Evolutionary conservation across 2,113 vertebrate genomes (phyloP).

Genomic region (Scophthalmus maximus): DNA sequence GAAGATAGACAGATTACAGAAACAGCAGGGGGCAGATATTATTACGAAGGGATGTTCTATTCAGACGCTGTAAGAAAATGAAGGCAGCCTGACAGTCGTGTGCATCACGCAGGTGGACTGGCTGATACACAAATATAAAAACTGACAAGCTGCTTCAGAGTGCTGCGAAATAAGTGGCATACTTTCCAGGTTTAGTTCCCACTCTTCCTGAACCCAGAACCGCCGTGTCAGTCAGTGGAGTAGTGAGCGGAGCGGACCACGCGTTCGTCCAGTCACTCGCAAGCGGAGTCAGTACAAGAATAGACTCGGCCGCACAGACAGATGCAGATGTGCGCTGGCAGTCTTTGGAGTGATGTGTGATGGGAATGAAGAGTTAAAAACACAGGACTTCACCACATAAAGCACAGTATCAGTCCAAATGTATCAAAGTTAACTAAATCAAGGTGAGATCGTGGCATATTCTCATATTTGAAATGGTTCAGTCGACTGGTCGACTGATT

Average conservation of each 20-base stretch:
- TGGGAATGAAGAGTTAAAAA: conserved; percentile 1
- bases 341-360: neutral
- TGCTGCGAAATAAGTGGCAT: conserved; percentile 3
- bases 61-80: conserved; percentile 21
- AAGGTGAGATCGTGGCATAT: neutral
- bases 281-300: conserved; percentile 28
- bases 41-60: conserved; percentile 30
- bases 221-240: conserved; percentile 30
- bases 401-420: neutral
- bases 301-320: conserved; percentile 15
- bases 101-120: neutral
- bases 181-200: conserved; percentile 54
- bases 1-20: conserved; percentile 44
- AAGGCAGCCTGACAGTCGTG: conserved; percentile 12
- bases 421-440: no score
- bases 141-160: neutral
- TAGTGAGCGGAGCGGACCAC: conserved; percentile 31
- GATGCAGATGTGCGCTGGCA: neutral
- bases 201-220: no score
- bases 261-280: conserved; percentile 33
- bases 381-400: no score
- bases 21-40: conserved; percentile 43
- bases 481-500: no score
- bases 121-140: conserved; percentile 1
- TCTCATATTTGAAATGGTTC: neutral